Percentiles rank a stretch among this genome's conserved stretches.
These are phyloP conservation scores for Eulemur rufifrons DNA, from an alignment of 2,113 vertebrate genomes.

Conservation along the genomic window DNA sequence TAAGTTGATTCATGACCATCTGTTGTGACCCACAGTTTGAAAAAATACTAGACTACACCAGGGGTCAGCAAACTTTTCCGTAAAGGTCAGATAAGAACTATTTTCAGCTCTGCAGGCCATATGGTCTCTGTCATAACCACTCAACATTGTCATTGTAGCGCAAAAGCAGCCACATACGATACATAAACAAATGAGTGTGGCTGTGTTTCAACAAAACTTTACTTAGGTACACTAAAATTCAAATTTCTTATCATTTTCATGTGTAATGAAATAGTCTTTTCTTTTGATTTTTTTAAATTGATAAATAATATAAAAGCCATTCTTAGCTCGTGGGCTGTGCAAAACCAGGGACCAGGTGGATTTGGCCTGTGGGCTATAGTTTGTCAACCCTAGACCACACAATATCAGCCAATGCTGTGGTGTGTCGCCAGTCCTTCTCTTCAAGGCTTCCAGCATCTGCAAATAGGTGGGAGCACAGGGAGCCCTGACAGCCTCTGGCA, in stretches of 20 bases:
- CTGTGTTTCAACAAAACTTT: neutral
- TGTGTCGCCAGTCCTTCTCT: neutral
- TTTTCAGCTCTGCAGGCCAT: neutral
- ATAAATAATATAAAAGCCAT: neutral
- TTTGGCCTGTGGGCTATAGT: neutral
- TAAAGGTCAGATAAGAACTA: slow-evolving; percentile 28
- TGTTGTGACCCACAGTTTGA: slow-evolving; percentile 40
- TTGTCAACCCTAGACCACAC: neutral
- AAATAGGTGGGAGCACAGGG: neutral
- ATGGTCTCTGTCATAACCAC: neutral
- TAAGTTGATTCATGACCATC: slow-evolving; percentile 4
- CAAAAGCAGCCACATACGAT: neutral
- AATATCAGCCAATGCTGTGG: neutral
- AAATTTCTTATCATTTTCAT: neutral
- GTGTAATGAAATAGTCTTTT: neutral
- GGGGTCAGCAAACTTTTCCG: slow-evolving; percentile 27
- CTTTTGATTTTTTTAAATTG: neutral
- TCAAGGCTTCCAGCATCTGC: neutral
- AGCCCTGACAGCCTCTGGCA: neutral
- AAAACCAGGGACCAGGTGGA: neutral
- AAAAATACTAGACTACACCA: slow-evolving; percentile 10
- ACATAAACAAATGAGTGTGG: neutral
- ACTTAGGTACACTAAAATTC: no score
- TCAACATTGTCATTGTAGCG: neutral
- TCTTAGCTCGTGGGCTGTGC: neutral